Evolutionary conservation across 2,888 invertebrate genomes (phyloP), one percentile per base, ranked within the genome.

Genomic region (Alcis repandata): DNA sequence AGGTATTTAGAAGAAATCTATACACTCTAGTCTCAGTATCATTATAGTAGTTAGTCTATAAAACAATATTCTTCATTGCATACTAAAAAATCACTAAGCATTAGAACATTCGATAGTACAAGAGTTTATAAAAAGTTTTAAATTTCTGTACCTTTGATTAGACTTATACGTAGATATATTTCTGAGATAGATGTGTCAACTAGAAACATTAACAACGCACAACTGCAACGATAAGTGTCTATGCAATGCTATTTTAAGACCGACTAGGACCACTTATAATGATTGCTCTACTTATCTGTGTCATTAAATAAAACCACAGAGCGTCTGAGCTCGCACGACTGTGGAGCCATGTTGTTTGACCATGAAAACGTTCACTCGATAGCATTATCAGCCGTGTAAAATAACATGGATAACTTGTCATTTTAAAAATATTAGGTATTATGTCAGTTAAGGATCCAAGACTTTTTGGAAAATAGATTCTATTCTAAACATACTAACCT

Each of bases 221-320:
- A 48, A 32, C 11, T 33, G 15, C 32, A 3, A 8, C 17, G 7
- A 36, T 15, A 4, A 27, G 27, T 4, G 20, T 9, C 32, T 15
- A 32, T 33, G 33, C 33, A 40, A 38, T 36, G 20, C 22, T 40
- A 53, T 53, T 53, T 22, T 22, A 20, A 40, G 20, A 38, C 19
- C 7, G 10, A 22, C n/a, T n/a, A n/a, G n/a, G n/a, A n/a, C 10
- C 20, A 53, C 9, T 40, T 53, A 20, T 40, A 22, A 22, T 45
- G 10, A 33, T 56, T 45, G n/a, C 20, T 56, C 32, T 45, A 10
- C 19, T 56, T 48, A 49, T 48, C 17, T 13, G 0, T 43, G 46
- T 9, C 7, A 54, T 19, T 61, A 54, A 49, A 56, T 49, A 49
- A 11, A 49, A 56, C 49, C 33, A 54, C 48, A 61, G 61, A 61